These are phyloP conservation scores for Brachyhypopomus occidentalis DNA, from an alignment of 2,113 vertebrate species.

Conservation along the genomic window DNA sequence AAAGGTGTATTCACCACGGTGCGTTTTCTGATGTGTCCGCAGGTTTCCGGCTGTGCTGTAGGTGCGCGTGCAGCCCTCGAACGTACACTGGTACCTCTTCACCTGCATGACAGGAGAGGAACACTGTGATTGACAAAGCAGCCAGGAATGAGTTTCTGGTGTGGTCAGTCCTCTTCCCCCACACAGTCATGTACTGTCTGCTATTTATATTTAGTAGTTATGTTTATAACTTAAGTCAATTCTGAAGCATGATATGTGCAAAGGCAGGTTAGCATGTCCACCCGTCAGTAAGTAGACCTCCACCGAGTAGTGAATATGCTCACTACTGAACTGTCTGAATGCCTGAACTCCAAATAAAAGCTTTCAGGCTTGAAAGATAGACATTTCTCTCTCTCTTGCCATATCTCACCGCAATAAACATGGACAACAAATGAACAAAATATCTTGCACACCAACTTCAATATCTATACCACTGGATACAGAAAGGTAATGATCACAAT, in stretches of 20 bases:
- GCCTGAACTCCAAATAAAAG: not conserved
- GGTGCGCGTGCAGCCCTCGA: slow-evolving; percentile 95
- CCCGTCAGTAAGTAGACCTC: no score
- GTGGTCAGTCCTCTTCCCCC: no score
- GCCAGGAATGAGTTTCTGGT: no score
- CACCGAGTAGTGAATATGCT: not conserved
- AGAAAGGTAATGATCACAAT: no score
- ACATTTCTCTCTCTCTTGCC: not conserved
- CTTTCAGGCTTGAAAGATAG: not conserved
- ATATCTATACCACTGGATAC: no score
- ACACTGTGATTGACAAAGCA: not conserved
- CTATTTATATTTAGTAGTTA: no score
- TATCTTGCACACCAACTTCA: no score
- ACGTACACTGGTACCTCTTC: slow-evolving; percentile 97
- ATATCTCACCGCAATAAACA: not conserved
- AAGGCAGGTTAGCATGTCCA: no score
- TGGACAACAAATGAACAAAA: no score
- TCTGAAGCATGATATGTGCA: no score
- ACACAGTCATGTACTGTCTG: no score
- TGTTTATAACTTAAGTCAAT: no score
- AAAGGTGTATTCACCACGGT: slow-evolving; percentile 96
- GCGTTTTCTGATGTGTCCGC: slow-evolving; percentile 96
- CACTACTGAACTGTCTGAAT: not conserved
- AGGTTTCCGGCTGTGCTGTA: slow-evolving; percentile 98
- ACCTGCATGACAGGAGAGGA: slow-evolving; percentile 73